Conservation (phyloP, 92 coral and sea anemone species). For the Palythoa grandis region DNA sequence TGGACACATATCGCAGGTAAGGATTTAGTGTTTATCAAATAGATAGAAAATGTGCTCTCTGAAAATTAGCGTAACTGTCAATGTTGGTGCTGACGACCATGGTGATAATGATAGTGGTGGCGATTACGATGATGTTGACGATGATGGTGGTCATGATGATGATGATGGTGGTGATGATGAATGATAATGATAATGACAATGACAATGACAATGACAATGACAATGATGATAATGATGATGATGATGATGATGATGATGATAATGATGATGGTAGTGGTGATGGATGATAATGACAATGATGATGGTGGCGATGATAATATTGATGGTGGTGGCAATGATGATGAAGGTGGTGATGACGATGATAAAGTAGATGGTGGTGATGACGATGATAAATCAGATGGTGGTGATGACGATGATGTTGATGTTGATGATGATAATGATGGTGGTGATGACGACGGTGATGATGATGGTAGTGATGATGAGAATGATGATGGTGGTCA, state of each 20-base stretch:
- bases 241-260: background rate
- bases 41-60: background rate
- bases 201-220: background rate
- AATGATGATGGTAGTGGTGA: background rate
- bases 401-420: too few species aligned
- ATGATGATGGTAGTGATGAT: too few species aligned
- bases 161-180: background rate
- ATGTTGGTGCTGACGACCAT: background rate
- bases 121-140: too few species aligned
- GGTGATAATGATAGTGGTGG: background rate
- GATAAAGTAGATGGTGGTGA: background rate
- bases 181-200: background rate
- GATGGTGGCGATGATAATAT: background rate
- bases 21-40: too few species aligned
- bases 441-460: too few species aligned
- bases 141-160: too few species aligned
- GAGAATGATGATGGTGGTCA: too few species aligned
- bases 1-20: conserved; percentile 41
- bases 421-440: too few species aligned
- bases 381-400: too few species aligned
- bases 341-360: background rate
- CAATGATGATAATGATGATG: background rate
- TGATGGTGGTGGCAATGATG: background rate
- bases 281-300: too few species aligned
- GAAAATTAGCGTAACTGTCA: background rate